Evolutionary conservation across 2,888 invertebrate species (phyloP), one percentile per base, ranked within the genome.

Genomic region (Candidula unifasciata): DNA sequence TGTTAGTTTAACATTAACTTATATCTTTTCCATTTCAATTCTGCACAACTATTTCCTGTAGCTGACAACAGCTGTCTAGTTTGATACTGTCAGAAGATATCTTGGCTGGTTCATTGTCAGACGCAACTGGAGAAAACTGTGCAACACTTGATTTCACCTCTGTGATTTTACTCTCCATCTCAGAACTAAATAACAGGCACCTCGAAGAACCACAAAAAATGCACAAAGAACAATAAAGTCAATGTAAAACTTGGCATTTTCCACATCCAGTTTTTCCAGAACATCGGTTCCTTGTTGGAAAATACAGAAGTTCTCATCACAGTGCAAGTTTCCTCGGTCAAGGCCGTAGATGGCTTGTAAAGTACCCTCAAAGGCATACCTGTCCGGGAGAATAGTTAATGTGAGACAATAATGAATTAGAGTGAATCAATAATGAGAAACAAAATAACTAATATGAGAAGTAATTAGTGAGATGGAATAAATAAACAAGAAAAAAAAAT

Each of bases 321-420:
- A 98, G 89, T 96, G 95, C 83, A 99, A 94, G 90, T 96, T 96
- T 87, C 96, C 96, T 8, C 98, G 94, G 77, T 96, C 95, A 89
- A 95, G 95, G 0, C 97, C 96, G 93, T 98, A 98, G 33, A 97
- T 96, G 0, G 97, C 96, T 92, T 97, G 96, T 2, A 98, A 95
- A 0, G 97, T 95, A 18, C 98, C 97, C 93, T 98, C 98, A 94
- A 98, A 98, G 13, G 97, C 96, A 30, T 98, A 98, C 85, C 98
- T 95, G 87, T 2, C 86, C 86, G 37, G 27, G 37, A 52, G 24
- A 71, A 69, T 35, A 5, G 10, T 27, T 10, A 66, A 44, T 13
- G 2, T 6, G n/a, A n/a, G n/a, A n/a, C n/a, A n/a, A n/a, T n/a
- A n/a, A n/a, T n/a, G n/a, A n/a, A n/a, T n/a, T n/a, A n/a, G n/a